Conservation (phyloP, 1,140 invertebrate genomes). For the Cherax quadricarinatus region DNA sequence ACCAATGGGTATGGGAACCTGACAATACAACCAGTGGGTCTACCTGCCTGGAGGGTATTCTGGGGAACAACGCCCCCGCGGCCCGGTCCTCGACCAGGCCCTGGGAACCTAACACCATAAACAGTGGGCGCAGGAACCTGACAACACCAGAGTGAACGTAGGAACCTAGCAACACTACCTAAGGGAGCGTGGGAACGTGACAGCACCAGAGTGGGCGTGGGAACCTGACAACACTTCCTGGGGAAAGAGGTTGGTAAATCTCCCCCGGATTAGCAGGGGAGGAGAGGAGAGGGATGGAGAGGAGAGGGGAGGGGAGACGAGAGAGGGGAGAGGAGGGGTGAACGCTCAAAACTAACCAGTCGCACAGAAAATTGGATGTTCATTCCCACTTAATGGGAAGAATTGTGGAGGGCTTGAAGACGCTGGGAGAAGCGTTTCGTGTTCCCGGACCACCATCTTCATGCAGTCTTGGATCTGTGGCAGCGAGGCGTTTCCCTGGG, state of each 20-base stretch:
- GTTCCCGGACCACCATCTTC: not conserved
- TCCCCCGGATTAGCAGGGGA: too few species aligned
- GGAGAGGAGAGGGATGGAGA: too few species aligned
- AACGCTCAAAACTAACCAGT: slow-evolving; percentile 33
- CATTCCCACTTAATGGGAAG: slow-evolving; percentile 53
- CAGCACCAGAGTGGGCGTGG: too few species aligned
- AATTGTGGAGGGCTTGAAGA: slow-evolving; percentile 26
- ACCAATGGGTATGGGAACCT: too few species aligned
- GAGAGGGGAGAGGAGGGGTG: not conserved
- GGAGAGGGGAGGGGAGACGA: too few species aligned
- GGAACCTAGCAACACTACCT: not conserved
- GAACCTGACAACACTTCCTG: not conserved
- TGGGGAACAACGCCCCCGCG: too few species aligned
- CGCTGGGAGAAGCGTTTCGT: not conserved
- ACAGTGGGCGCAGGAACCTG: too few species aligned
- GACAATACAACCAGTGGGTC: too few species aligned
- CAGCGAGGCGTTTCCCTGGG: not conserved
- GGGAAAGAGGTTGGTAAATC: too few species aligned
- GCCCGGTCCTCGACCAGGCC: too few species aligned
- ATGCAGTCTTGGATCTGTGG: not conserved
- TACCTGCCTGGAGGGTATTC: too few species aligned
- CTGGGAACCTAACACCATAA: too few species aligned
- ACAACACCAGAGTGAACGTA: not conserved
- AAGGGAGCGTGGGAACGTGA: not conserved
- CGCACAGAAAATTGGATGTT: slow-evolving; percentile 48